Percentiles rank a stretch among this genome's conserved stretches.
These are phyloP conservation scores for Taeniopygia guttata DNA, from an alignment of 2,797 vertebrate species.

Conservation along the genomic window DNA sequence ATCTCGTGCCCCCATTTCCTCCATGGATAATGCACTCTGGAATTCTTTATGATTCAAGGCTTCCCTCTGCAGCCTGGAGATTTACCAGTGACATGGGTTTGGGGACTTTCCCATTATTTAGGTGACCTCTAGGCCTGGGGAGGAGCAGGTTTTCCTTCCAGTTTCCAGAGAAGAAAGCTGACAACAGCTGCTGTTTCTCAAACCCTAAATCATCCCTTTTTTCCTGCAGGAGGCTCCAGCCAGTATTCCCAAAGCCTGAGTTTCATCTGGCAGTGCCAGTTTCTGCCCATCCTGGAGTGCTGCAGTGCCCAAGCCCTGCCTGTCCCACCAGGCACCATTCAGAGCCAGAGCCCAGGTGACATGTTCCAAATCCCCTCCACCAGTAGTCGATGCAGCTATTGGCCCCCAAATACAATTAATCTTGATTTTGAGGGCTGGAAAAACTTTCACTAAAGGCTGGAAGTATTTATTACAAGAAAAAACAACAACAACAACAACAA, in stretches of 20 bases:
- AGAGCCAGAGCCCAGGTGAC: rapidly evolving
- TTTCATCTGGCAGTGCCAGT: not conserved
- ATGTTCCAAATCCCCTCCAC: not conserved
- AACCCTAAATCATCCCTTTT: not conserved
- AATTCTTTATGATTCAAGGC: not conserved
- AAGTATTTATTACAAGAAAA: not conserved
- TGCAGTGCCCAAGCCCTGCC: not conserved
- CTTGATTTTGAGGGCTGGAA: not conserved
- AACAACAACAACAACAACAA: no score
- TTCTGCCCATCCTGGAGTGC: not conserved
- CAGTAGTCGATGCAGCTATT: not conserved
- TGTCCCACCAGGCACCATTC: not conserved
- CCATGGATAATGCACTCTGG: not conserved
- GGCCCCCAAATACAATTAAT: not conserved
- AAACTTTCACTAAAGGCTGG: not conserved
- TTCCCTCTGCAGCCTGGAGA: not conserved
- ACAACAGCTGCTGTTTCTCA: not conserved
- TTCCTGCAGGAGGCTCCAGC: not conserved
- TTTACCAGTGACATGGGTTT: not conserved
- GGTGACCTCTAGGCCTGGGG: not conserved
- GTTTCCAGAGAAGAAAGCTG: not conserved
- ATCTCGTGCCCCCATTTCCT: not conserved
- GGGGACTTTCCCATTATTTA: not conserved
- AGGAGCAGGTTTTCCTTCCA: not conserved
- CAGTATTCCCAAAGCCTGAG: not conserved